A percentile compares a stretch with the other conserved stretches of the same genome.
Conservation (phyloP, 2,888 invertebrate genomes). For the Chironomus riparius region DNA sequence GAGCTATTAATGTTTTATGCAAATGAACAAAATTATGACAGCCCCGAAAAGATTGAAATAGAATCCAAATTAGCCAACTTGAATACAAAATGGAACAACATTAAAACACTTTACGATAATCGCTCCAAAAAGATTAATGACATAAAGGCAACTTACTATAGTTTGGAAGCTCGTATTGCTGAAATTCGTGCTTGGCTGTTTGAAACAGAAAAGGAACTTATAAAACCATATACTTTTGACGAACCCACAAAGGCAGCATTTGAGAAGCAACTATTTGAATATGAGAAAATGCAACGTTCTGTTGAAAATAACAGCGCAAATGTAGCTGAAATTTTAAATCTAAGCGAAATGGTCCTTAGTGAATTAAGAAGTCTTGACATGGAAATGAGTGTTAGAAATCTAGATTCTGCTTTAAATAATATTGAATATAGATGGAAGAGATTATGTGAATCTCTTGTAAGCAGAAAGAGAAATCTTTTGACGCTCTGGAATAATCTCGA, state of each 20-base stretch:
- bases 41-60: constrained; percentile 49
- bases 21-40: constrained; percentile 54
- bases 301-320: constrained; percentile 70
- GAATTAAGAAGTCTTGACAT: constrained; percentile 65
- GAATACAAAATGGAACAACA: constrained; percentile 57
- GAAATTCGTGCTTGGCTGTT: constrained; percentile 65
- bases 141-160: constrained; percentile 58
- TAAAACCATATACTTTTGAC: constrained; percentile 59
- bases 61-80: constrained; percentile 50
- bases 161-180: constrained; percentile 61
- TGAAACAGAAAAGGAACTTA: constrained; percentile 59
- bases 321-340: constrained; percentile 67
- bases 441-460: constrained; percentile 63
- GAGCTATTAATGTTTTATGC: constrained; percentile 52
- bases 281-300: constrained; percentile 62
- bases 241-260: constrained; percentile 54
- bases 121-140: constrained; percentile 64
- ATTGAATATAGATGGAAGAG: constrained; percentile 72
- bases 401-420: constrained; percentile 57
- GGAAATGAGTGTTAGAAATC: constrained; percentile 59
- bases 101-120: constrained; percentile 55
- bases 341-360: constrained; percentile 65
- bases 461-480: constrained; percentile 58
- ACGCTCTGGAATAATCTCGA: constrained; percentile 52
- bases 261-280: constrained; percentile 58